Conservation (phyloP, 2,797 vertebrate genomes). For the Pantherophis vulpinus region DNA sequence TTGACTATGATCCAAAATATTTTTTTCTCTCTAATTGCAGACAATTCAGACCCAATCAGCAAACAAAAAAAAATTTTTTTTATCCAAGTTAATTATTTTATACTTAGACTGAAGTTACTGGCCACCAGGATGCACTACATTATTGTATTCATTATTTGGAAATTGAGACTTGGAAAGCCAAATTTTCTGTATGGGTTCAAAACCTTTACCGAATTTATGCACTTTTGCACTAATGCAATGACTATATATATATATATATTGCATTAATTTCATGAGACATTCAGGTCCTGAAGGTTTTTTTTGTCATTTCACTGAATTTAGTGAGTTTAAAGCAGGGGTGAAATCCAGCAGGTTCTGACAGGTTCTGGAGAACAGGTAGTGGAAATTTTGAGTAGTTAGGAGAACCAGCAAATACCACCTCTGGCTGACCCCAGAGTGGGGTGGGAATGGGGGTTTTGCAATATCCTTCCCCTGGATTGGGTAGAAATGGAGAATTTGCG, state of each 20-base stretch:
- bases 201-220: not conserved
- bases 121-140: not conserved
- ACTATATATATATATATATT: not conserved
- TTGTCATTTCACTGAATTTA: not conserved
- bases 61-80: not conserved
- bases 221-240: not conserved
- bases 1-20: not conserved
- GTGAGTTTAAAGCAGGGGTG: not conserved
- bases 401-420: too few species aligned
- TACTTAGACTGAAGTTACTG: not conserved
- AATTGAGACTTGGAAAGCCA: not conserved
- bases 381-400: too few species aligned
- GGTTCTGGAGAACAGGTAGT: too few species aligned
- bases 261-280: not conserved
- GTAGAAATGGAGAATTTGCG: too few species aligned
- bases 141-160: not conserved
- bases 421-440: too few species aligned
- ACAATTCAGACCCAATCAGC: not conserved
- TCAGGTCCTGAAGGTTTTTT: not conserved
- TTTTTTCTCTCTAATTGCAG: not conserved
- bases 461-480: too few species aligned
- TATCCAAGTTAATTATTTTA: not conserved
- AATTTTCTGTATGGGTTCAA: not conserved
- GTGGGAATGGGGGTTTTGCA: too few species aligned
- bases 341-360: too few species aligned